Evolutionary conservation across 1,140 invertebrate genomes (phyloP), one percentile per base, ranked within the genome.

Genomic region (Solen grandis): DNA sequence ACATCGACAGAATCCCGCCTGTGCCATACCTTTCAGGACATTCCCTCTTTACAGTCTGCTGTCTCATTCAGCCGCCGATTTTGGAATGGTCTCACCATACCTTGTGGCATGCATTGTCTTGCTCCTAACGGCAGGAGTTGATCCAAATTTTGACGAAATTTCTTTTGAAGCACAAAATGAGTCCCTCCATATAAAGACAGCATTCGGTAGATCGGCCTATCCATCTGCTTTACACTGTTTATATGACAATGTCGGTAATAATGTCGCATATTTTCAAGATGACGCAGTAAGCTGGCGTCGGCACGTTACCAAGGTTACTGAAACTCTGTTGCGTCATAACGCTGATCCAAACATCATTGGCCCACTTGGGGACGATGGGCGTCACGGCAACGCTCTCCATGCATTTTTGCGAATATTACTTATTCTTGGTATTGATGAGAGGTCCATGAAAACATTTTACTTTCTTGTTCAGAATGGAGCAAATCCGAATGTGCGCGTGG

Each of bases 101-200:
- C 60, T 87, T 1, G 77, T 85, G 38, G 84, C 86, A 0, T 85
- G 83, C 35, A 74, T 88, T 19, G 73, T 87, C 1, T 55, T 88
- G 2, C 69, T 90, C 2, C 52, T 89, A 13, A 82, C 87, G 50
- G 85, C 88, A n/a, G 84, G 88, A 4, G 89, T 87, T 41, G 82
- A 88, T 83, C 87, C 88, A 5, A 90, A 90, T 52, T 86, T 90
- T 60, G 83, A 90, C 54, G 89, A 90, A 82, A 63, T 87, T 22
- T 46, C 82, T 16, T 82, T 88, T 60, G 88, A 88, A 54, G 62
- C 74, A 29, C 81, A 83, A 54, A 38, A 82, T 31, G 88, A 87
- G 54, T 52, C 82, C 5, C 38, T 79, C 31, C 63, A 60, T 4
- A 70, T 81, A 27, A 66, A 78, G 70, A 83, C 87, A 29, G 89